Percentiles rank a stretch among this genome's conserved stretches.
phyloP scores from a whole-genome alignment of 2,113 vertebrate genomes.

The Saimiri boliviensis region DNA sequence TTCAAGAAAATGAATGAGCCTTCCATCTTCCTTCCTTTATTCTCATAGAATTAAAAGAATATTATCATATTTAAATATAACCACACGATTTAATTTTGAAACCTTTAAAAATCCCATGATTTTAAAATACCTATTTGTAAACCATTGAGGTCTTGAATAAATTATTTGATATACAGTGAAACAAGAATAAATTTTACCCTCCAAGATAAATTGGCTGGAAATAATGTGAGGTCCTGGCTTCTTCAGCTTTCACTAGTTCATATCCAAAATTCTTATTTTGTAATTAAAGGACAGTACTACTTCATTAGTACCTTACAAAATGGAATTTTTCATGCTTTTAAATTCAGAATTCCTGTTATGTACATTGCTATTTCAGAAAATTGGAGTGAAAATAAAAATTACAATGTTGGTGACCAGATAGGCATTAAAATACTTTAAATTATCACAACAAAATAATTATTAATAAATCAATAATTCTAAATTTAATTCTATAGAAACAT shows the following conservation, averaged over 20 bases:
- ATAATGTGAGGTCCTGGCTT: conserved; percentile 2
- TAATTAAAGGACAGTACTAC: conserved; percentile 8
- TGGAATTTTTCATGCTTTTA: not conserved
- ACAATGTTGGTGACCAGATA: not conserved
- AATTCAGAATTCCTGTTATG: not conserved
- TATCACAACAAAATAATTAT: conserved; percentile 53
- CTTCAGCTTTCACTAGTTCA: not conserved
- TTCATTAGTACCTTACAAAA: conserved; percentile 21
- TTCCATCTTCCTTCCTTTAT: not conserved
- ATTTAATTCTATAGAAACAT: not conserved
- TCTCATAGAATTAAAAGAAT: not conserved
- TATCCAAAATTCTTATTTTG: not conserved
- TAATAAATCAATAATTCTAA: not conserved
- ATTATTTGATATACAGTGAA: conserved; percentile 24
- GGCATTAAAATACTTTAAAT: not conserved
- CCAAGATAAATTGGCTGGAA: conserved; percentile 3
- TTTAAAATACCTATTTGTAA: conserved; percentile 55
- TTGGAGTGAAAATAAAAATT: not conserved
- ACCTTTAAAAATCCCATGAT: conserved; percentile 26
- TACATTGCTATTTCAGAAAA: not conserved
- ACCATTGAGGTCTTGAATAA: conserved; percentile 45
- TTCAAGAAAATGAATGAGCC: conserved; percentile 16
- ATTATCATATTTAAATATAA: conserved; percentile 21
- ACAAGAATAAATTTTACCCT: conserved; percentile 28
- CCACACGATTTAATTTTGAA: conserved; percentile 45